Percentiles rank a stretch among this genome's conserved stretches.
These are phyloP conservation scores for Bradysia coprophila DNA, from an alignment of 1,140 invertebrate species.

Conservation along the genomic window DNA sequence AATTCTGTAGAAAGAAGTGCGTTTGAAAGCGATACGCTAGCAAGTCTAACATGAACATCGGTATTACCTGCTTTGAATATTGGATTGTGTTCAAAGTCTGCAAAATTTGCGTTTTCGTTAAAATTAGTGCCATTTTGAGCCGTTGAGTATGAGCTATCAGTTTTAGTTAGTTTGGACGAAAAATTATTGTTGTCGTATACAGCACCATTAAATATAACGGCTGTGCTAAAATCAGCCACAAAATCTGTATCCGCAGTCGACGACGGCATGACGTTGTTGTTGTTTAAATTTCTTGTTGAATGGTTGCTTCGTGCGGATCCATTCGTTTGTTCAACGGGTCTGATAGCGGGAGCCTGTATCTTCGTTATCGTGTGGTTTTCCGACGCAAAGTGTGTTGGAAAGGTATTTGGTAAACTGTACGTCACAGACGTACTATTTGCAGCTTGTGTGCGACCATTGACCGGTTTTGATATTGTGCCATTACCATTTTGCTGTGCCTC, in stretches of 20 bases:
- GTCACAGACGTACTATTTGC: too few species aligned
- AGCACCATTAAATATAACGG: conserved; percentile 27
- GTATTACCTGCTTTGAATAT: conserved; percentile 38
- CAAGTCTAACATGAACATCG: conserved; percentile 7
- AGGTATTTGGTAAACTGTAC: too few species aligned
- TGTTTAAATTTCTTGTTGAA: too few species aligned
- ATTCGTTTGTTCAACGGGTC: too few species aligned
- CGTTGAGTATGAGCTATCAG: neutral
- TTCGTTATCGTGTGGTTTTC: too few species aligned
- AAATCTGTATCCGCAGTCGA: conserved; percentile 30
- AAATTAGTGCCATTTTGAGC: conserved; percentile 2
- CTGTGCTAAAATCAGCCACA: conserved; percentile 42
- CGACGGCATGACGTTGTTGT: neutral
- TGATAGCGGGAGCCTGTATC: too few species aligned
- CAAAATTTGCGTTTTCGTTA: conserved; percentile 29
- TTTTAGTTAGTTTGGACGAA: neutral
- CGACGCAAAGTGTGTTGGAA: too few species aligned
- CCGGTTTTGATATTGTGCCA: too few species aligned
- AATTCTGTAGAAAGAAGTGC: conserved; percentile 19
- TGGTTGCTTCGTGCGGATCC: too few species aligned
- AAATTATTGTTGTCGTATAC: neutral
- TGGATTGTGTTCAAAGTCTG: conserved; percentile 54
- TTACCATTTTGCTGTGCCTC: too few species aligned
- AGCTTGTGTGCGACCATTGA: too few species aligned
- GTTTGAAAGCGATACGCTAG: conserved; percentile 32